These are phyloP conservation scores for Gadopsis marmoratus DNA, from an alignment of 2,797 vertebrate genomes.

Conservation along the genomic window DNA sequence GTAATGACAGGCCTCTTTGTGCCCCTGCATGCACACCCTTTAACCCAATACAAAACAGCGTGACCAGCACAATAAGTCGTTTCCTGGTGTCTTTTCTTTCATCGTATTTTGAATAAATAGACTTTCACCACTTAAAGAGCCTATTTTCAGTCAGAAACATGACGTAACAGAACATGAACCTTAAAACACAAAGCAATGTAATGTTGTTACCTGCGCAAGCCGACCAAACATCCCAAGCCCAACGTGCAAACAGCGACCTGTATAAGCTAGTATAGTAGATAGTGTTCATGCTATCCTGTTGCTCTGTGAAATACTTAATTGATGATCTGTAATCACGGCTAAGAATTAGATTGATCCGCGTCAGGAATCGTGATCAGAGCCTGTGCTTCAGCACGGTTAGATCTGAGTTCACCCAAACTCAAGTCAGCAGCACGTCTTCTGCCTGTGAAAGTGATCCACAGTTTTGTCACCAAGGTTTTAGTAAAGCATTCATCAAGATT, in stretches of 20 bases:
- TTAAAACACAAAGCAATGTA: background rate
- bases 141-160: constrained; percentile 13
- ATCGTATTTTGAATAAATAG: constrained; percentile 15
- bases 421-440: background rate
- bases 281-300: no score
- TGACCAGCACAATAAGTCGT: constrained; percentile 7
- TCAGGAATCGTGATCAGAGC: no score
- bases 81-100: constrained; percentile 12
- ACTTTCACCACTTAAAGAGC: constrained; percentile 8
- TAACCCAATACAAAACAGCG: constrained; percentile 17
- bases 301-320: no score
- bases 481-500: background rate
- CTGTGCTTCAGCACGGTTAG: no score
- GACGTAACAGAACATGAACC: background rate
- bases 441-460: background rate
- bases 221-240: background rate
- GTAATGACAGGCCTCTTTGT: constrained; percentile 54
- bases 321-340: no score
- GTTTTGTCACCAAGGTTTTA: constrained; percentile 1
- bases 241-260: background rate
- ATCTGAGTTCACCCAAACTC: background rate
- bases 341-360: no score
- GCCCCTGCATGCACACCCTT: constrained; percentile 14
- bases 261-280: no score
- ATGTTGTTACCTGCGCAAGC: background rate